phyloP scores from a whole-genome alignment of 2,113 vertebrate species.

The Xenopus tropicalis region DNA sequence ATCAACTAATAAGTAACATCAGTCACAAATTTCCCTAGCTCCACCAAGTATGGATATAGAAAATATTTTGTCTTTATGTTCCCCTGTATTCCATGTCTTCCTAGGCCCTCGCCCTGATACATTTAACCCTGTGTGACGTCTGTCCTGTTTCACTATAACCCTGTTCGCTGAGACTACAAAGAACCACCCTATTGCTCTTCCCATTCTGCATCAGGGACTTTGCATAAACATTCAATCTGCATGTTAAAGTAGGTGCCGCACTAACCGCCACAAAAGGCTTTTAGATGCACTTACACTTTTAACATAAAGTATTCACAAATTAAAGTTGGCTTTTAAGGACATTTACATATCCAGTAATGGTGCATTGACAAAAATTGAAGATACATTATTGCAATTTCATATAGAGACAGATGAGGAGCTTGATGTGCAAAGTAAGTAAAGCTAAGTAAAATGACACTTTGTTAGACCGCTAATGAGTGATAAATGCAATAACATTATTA shows the following conservation, averaged over 20 bases:
- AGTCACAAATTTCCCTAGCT: too few relatives aligned
- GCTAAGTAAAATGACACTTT: slow-evolving; percentile 68
- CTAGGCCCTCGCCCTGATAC: too few relatives aligned
- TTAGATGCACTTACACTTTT: slow-evolving; percentile 81
- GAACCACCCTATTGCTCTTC: not conserved
- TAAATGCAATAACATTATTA: slow-evolving; percentile 72
- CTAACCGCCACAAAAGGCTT: slow-evolving; percentile 77
- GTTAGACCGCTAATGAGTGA: slow-evolving; percentile 64
- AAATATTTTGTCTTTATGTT: too few relatives aligned
- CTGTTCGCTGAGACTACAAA: not conserved
- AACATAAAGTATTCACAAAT: slow-evolving; percentile 81
- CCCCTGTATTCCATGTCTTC: too few relatives aligned
- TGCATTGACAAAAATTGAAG: slow-evolving; percentile 84
- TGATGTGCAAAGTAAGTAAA: slow-evolving; percentile 68
- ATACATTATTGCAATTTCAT: slow-evolving; percentile 83
- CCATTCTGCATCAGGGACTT: not conserved
- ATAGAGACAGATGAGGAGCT: slow-evolving; percentile 80
- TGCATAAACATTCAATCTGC: slow-evolving; percentile 50
- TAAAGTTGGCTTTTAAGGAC: slow-evolving; percentile 82
- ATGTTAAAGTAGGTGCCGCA: slow-evolving; percentile 76
- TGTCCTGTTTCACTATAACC: not conserved
- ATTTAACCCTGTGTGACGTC: not conserved
- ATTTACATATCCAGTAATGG: slow-evolving; percentile 82
- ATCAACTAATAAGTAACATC: too few relatives aligned
- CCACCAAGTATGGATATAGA: too few relatives aligned